Evolutionary conservation across 2,888 invertebrate genomes (phyloP).

Genomic region (Pollenia angustigena): DNA sequence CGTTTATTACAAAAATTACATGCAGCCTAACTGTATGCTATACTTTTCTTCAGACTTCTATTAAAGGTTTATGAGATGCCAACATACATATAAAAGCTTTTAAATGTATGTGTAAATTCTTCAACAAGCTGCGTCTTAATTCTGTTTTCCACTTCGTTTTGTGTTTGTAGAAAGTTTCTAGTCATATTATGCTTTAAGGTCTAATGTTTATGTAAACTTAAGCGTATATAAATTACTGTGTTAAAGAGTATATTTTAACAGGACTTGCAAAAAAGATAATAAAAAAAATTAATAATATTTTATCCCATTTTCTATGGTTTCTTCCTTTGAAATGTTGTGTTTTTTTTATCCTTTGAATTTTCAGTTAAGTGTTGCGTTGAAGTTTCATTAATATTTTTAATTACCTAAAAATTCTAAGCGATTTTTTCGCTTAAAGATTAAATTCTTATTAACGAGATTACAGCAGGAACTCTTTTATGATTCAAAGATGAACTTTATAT

Average conservation of each 20-base stretch:
- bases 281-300: slow-evolving; percentile 23
- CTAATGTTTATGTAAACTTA: too few relatives aligned
- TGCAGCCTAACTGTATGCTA: slow-evolving; percentile 6
- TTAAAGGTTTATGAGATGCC: not conserved
- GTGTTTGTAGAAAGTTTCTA: slow-evolving; percentile 6
- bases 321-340: not conserved
- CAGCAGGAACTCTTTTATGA: not conserved
- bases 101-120: not conserved
- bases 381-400: slow-evolving; percentile 52
- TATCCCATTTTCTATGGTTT: not conserved
- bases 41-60: not conserved
- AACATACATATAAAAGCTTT: not conserved
- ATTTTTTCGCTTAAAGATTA: slow-evolving; percentile 29
- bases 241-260: not conserved
- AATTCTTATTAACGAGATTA: not conserved
- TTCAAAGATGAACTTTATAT: too few relatives aligned
- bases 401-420: slow-evolving; percentile 44
- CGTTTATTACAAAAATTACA: slow-evolving; percentile 38
- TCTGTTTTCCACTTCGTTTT: not conserved
- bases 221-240: not conserved
- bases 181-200: not conserved
- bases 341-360: not conserved
- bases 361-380: not conserved
- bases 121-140: slow-evolving; percentile 25
- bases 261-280: not conserved